Evolutionary conservation across 2,888 invertebrate species (phyloP), one percentile per base, ranked within the genome.

Genomic region (Biston betularia): DNA sequence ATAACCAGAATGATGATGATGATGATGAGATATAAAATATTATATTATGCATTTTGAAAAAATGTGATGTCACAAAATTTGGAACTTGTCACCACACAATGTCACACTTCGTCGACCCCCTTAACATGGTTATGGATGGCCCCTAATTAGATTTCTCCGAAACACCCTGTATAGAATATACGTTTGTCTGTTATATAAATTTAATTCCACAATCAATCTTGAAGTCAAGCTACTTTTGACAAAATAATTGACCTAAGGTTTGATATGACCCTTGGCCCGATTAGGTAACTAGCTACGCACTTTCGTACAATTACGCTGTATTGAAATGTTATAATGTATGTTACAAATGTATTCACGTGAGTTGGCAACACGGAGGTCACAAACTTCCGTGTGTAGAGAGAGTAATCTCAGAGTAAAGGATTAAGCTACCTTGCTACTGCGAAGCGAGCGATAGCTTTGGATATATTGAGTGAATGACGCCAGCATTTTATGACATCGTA

Each of bases 201-300:
- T 65, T 53, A 55, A 54, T 69, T 69, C 45, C 53, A 35, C 53
- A 45, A 52, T 60, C 40, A 34, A 50, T 42, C 40, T n/a, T n/a
- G 11, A 55, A 42, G 24, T 55, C n/a, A 44, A 14, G 42, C 33
- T 48, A 35, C 46, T 24, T 44, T 35, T 46, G 15, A 38, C 15
- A 12, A 24, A 57, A 46, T 15, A 40, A 48, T 38, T 63, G 56
- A 56, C 50, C 14, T 12, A 35, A 33, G 45, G n/a, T 38, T 6
- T 15, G 38, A 7, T 9, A 10, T 35, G 57, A 57, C 57, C 57
- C 57, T 48, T 48, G 46, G 4, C 48, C 46, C n/a, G 38, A 15
- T 57, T 57, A 57, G 38, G 57, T 48, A 57, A 57, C 34, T 48
- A 35, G 14, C 11, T 11, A 33, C 53, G 35, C n/a, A 52, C 35